Evolutionary conservation across 2,113 vertebrate species (phyloP).

Genomic region (Ophthalmolycus amberensis): DNA sequence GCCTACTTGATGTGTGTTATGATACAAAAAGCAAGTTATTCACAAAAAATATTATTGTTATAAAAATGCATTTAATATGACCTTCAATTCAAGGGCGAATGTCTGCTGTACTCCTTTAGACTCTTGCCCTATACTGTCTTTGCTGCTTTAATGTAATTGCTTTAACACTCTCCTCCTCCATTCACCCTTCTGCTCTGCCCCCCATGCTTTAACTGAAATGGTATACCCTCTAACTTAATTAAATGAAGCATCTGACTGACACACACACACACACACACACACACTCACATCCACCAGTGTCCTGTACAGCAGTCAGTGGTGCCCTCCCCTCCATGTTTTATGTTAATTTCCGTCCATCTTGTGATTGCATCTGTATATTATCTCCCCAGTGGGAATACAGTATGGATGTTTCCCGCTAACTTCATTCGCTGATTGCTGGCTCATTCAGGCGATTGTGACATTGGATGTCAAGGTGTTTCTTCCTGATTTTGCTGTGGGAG

Average conservation of each 20-base stretch:
- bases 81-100: neutral
- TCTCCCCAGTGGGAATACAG: conserved; percentile 36
- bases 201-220: conserved; percentile 55
- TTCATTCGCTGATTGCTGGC: conserved; percentile 10
- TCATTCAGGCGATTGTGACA: conserved; percentile 3
- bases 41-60: neutral
- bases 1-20: neutral
- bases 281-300: conserved; percentile 2
- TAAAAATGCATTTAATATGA: neutral
- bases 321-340: conserved; percentile 31
- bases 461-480: neutral
- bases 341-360: conserved; percentile 59
- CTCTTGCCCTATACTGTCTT: neutral
- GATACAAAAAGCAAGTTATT: neutral
- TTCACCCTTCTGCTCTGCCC: conserved; percentile 24
- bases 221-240: conserved; percentile 71
- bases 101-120: neutral
- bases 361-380: conserved; percentile 55
- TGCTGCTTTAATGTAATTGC: conserved; percentile 61
- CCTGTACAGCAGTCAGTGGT: neutral
- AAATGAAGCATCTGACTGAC: conserved; percentile 52
- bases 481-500: no score
- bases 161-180: conserved; percentile 54
- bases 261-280: conserved; percentile 13
- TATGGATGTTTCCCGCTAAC: conserved; percentile 30